phyloP scores from a whole-genome alignment of 2,888 invertebrate genomes.

The Aphrophora alni region DNA sequence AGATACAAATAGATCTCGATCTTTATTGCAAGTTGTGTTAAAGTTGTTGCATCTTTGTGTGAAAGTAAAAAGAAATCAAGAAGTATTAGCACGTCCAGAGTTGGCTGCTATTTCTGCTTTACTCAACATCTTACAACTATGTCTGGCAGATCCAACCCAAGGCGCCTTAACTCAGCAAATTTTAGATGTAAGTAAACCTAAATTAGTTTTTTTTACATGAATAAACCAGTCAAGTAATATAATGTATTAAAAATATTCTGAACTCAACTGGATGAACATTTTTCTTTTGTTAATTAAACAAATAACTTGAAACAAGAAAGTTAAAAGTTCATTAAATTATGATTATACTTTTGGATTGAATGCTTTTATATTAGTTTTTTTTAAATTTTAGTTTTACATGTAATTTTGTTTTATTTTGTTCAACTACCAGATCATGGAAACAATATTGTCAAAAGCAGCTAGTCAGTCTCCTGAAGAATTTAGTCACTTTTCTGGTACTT shows the following conservation, averaged over 20 bases:
- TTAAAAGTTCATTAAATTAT: no score
- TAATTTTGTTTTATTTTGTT: slow-evolving; percentile 47
- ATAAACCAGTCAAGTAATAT: no score
- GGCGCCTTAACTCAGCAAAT: slow-evolving; percentile 88
- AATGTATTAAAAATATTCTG: no score
- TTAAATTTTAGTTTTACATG: slow-evolving; percentile 4
- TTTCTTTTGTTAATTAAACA: no score
- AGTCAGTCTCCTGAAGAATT: slow-evolving; percentile 84
- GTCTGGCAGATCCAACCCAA: slow-evolving; percentile 71
- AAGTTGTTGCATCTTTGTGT: slow-evolving; percentile 90
- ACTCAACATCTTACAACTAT: slow-evolving; percentile 79
- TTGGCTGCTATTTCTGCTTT: slow-evolving; percentile 83
- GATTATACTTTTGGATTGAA: no score
- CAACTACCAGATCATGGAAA: slow-evolving; percentile 84
- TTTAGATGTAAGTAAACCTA: slow-evolving; percentile 71
- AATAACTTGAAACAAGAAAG: no score
- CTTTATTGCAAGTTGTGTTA: slow-evolving; percentile 85
- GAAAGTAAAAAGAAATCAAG: slow-evolving; percentile 88
- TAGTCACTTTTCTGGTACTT: slow-evolving; percentile 83
- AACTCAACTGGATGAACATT: background rate
- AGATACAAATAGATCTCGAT: slow-evolving; percentile 85
- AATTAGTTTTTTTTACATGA: no score
- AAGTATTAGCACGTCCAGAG: slow-evolving; percentile 85
- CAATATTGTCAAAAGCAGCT: slow-evolving; percentile 89
- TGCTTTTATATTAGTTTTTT: no score